A percentile compares a stretch with the other conserved stretches of the same genome.
Conservation (phyloP, 2,797 vertebrate genomes). For the Poeciliopsis turneri region DNA sequence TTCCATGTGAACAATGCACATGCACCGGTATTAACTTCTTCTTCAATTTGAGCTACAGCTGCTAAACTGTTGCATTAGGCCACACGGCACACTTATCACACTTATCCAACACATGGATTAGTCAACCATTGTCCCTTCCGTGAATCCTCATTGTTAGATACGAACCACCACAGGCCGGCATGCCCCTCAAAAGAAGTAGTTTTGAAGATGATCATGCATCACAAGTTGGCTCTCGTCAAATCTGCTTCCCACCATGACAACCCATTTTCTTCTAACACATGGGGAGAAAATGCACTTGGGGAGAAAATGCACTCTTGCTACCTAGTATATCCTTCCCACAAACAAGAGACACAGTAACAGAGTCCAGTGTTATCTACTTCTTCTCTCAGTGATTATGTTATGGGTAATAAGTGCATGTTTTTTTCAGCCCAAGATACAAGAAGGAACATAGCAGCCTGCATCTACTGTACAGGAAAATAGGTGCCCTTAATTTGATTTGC, state of each 20-base stretch:
- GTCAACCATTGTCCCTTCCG: background rate
- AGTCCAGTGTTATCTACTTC: background rate
- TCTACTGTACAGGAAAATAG: background rate
- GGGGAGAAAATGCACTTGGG: background rate
- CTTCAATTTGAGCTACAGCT: background rate
- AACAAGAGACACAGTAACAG: background rate
- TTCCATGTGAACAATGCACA: background rate
- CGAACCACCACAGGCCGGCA: background rate
- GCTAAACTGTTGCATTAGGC: background rate
- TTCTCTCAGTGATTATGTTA: background rate
- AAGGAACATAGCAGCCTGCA: constrained; percentile 56
- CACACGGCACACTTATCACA: background rate
- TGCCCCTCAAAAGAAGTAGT: background rate
- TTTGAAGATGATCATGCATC: background rate
- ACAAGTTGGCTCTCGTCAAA: background rate
- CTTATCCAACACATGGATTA: background rate
- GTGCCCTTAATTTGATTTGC: constrained; percentile 6
- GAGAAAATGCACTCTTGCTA: background rate
- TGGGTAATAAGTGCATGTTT: background rate
- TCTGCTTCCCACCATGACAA: background rate
- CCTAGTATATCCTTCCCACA: background rate
- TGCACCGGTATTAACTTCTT: background rate
- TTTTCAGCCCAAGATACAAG: constrained; percentile 33
- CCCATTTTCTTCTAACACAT: background rate
- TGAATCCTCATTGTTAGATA: background rate